phyloP scores from a whole-genome alignment of 2,797 vertebrate species.

The Lepilemur ruficaudatus region DNA sequence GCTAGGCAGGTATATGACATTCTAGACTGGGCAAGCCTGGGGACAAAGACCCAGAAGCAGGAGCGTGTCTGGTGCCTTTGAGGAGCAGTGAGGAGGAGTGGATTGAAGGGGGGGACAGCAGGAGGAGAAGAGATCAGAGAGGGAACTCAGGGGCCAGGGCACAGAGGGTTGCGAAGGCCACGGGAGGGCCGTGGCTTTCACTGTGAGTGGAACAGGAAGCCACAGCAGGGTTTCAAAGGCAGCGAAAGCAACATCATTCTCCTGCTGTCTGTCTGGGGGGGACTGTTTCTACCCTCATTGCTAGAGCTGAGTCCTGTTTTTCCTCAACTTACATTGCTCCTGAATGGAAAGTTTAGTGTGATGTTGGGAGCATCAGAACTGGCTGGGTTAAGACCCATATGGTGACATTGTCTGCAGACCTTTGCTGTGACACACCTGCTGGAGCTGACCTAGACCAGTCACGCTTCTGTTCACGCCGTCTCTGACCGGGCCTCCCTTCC shows the following conservation, averaged over 20 bases:
- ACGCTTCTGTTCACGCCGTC: too few species aligned
- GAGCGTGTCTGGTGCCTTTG: too few species aligned
- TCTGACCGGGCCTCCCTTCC: background rate
- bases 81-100: background rate
- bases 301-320: background rate
- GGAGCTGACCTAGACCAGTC: background rate
- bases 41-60: background rate
- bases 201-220: background rate
- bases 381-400: background rate
- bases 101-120: fast-evolving
- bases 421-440: too few species aligned
- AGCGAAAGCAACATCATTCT: background rate
- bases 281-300: background rate
- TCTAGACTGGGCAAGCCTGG: background rate
- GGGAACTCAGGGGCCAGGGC: fast-evolving
- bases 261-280: background rate
- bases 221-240: background rate
- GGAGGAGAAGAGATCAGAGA: background rate
- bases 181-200: background rate
- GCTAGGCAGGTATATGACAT: fast-evolving
- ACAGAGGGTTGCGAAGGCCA: fast-evolving
- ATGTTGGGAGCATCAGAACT: background rate
- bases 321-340: background rate
- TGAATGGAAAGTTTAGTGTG: background rate
- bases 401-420: background rate